Evolutionary conservation across 2,113 vertebrate genomes (phyloP).

Genomic region (Pelvicachromis taeniatus): DNA sequence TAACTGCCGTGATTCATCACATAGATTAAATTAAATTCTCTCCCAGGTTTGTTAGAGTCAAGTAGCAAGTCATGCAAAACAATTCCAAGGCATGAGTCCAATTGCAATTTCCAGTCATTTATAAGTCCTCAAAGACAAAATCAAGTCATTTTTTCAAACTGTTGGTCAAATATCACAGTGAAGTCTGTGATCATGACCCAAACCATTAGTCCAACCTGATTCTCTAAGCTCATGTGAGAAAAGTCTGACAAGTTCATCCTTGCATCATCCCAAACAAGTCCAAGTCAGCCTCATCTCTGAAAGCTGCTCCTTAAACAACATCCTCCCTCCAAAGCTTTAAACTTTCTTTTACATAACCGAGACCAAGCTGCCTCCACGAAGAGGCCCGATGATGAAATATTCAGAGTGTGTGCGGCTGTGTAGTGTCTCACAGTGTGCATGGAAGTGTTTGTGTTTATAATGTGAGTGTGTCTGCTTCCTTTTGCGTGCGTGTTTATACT

Average conservation of each 20-base stretch:
- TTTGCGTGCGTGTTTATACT: neutral
- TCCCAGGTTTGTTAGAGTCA: neutral
- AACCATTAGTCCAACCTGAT: rapidly evolving
- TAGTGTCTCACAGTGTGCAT: neutral
- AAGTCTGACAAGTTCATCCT: neutral
- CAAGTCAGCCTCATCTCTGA: neutral
- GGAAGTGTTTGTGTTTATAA: neutral
- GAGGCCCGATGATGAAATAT: neutral
- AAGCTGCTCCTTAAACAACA: neutral
- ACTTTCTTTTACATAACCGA: neutral
- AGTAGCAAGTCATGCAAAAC: neutral
- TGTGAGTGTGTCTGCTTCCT: neutral
- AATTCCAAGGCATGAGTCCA: neutral
- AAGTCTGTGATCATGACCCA: neutral
- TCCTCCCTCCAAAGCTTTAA: neutral
- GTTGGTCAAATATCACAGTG: neutral
- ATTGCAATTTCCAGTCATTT: neutral
- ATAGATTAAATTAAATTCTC: rapidly evolving
- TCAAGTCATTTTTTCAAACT: neutral
- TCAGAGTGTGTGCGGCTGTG: neutral
- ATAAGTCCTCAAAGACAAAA: neutral
- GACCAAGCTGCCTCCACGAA: neutral
- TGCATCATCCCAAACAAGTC: neutral
- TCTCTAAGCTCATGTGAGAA: neutral
- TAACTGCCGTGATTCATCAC: neutral